Evolutionary conservation across 2,797 vertebrate species (phyloP).

Genomic region (Rhyacichthys aspro): DNA sequence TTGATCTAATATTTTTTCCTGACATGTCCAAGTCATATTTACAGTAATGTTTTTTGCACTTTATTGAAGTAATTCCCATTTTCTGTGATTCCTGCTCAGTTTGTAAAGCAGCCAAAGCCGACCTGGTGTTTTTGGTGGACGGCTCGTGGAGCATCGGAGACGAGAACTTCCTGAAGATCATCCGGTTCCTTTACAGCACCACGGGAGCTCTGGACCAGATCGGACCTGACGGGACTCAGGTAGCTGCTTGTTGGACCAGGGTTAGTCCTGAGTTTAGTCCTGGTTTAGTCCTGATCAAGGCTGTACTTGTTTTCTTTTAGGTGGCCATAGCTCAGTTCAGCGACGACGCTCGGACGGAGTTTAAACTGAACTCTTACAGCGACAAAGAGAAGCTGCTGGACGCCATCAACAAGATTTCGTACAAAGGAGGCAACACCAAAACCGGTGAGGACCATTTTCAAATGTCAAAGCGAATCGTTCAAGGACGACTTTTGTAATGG

Average conservation of each 20-base stretch:
- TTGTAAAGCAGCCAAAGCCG: conserved; percentile 92
- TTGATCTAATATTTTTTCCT: too few relatives aligned
- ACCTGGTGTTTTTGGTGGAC: conserved; percentile 94
- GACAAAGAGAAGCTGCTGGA: conserved; percentile 90
- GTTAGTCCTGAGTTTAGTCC: too few relatives aligned
- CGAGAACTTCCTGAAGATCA: conserved; percentile 97
- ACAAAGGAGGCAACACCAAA: conserved; percentile 99
- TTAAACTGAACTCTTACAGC: conserved; percentile 87
- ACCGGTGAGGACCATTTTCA: conserved; percentile 80
- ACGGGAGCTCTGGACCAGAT: conserved; percentile 90
- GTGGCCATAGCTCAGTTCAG: conserved; percentile 96
- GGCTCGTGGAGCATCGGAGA: conserved; percentile 99
- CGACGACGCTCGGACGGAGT: conserved; percentile 94
- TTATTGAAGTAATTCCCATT: background rate
- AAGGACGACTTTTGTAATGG: too few relatives aligned
- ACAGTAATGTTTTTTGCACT: background rate
- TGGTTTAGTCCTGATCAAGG: too few relatives aligned
- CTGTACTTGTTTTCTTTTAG: conserved; percentile 60
- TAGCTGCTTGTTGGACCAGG: conserved; percentile 36
- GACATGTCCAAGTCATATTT: background rate
- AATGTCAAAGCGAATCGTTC: too few relatives aligned
- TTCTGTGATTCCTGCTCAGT: conserved; percentile 68
- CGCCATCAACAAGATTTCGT: conserved; percentile 89
- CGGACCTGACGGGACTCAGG: conserved; percentile 92
- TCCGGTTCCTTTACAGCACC: conserved; percentile 91